Evolutionary conservation across 2,113 vertebrate species (phyloP).

Genomic region (Abramis brama): DNA sequence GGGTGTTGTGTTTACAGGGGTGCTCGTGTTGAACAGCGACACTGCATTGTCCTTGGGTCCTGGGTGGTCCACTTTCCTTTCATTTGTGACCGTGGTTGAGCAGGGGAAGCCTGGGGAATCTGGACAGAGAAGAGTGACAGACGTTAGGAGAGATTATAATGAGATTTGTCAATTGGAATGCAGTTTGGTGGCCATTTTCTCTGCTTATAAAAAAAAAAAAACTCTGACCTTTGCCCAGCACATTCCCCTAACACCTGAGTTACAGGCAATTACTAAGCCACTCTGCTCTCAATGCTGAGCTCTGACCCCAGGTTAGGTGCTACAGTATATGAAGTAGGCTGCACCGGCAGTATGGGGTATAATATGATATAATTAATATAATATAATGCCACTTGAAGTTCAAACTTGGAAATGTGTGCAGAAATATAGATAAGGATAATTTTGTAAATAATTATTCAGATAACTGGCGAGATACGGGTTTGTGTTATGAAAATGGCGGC

Average conservation of each 20-base stretch:
- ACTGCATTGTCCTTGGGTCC: background rate
- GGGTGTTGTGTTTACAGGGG: slow-evolving; percentile 87
- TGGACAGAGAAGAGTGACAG: slow-evolving; percentile 66
- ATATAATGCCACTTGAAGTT: background rate
- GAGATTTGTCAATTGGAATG: slow-evolving; percentile 78
- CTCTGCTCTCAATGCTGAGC: slow-evolving; percentile 20
- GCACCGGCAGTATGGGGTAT: background rate
- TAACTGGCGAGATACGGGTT: too few species aligned
- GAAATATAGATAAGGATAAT: background rate
- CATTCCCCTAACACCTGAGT: slow-evolving; percentile 66
- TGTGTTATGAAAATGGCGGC: background rate
- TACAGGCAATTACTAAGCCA: slow-evolving; percentile 65
- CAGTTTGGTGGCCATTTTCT: slow-evolving; percentile 66
- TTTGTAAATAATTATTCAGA: too few species aligned
- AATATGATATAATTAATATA: background rate
- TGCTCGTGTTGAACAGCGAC: slow-evolving; percentile 78
- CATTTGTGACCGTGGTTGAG: slow-evolving; percentile 10
- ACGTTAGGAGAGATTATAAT: slow-evolving; percentile 69
- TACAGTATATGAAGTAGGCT: slow-evolving; percentile 22
- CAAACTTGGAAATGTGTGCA: background rate
- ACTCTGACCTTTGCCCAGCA: slow-evolving; percentile 72
- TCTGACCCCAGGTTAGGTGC: slow-evolving; percentile 37
- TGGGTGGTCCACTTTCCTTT: background rate
- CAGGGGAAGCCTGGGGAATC: slow-evolving; percentile 52
- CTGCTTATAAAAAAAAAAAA: slow-evolving; percentile 59